Evolutionary conservation across 1,140 invertebrate species (phyloP).

Genomic region (Micrasema minimum): DNA sequence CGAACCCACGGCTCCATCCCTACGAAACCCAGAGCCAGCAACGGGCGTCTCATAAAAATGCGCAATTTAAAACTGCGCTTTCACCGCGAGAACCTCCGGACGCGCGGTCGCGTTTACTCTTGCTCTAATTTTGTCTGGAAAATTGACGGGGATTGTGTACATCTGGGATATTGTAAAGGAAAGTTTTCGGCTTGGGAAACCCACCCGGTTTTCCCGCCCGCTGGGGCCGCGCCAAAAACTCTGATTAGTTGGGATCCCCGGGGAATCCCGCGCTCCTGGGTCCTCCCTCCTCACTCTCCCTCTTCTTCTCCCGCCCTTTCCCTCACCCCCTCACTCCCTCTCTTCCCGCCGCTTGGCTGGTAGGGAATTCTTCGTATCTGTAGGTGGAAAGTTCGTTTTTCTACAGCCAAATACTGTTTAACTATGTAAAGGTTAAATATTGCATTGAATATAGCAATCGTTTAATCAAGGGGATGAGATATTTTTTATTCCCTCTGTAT

Average conservation of each 20-base stretch:
- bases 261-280: constrained; percentile 55
- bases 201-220: constrained; percentile 44
- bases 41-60: constrained; percentile 2
- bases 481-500: too few species aligned
- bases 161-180: constrained; percentile 22
- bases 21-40: background rate
- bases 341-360: background rate
- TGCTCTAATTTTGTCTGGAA: background rate
- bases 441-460: too few species aligned
- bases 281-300: constrained; percentile 47
- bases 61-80: too few species aligned
- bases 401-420: background rate
- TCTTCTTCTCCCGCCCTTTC: constrained; percentile 15
- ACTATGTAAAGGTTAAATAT: too few species aligned
- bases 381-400: constrained; percentile 25
- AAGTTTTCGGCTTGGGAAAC: constrained; percentile 41
- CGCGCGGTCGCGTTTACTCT: background rate
- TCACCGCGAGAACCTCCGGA: background rate
- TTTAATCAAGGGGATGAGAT: too few species aligned
- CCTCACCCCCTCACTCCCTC: constrained; percentile 7
- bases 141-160: background rate
- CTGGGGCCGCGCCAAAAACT: constrained; percentile 57
- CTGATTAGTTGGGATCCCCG: constrained; percentile 57
- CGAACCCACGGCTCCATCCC: background rate
- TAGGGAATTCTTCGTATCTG: constrained; percentile 30